Percentiles rank a stretch among this genome's conserved stretches.
These are phyloP conservation scores for Temnothorax nylanderi DNA, from an alignment of 1,140 invertebrate genomes.

Conservation along the genomic window DNA sequence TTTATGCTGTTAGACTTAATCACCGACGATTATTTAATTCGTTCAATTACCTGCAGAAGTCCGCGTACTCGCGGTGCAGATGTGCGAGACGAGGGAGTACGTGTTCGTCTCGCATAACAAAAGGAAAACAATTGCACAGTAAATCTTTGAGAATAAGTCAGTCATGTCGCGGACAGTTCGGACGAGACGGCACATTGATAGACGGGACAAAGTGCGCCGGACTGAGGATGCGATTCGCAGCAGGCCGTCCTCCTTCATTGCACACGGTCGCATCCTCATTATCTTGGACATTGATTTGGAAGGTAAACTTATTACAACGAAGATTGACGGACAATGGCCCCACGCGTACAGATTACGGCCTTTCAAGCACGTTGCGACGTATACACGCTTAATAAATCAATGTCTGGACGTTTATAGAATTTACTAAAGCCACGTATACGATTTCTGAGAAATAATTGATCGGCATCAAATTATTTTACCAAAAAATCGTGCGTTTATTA, in stretches of 20 bases:
- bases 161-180: slow-evolving; percentile 20
- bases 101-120: slow-evolving; percentile 24
- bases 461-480: background rate
- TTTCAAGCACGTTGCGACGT: slow-evolving; percentile 3
- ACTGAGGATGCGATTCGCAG: slow-evolving; percentile 13
- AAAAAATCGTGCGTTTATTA: background rate
- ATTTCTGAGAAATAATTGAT: slow-evolving; percentile 1
- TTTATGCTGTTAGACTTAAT: background rate
- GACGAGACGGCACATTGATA: slow-evolving; percentile 10
- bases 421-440: background rate
- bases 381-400: background rate
- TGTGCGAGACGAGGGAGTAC: background rate
- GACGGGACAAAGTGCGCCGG: slow-evolving; percentile 3
- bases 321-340: slow-evolving; percentile 78
- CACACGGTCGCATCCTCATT: slow-evolving; percentile 56
- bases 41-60: slow-evolving; percentile 21
- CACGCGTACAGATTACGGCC: slow-evolving; percentile 13
- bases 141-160: slow-evolving; percentile 24
- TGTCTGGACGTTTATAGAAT: background rate
- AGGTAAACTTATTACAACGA: slow-evolving; percentile 68
- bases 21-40: background rate
- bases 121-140: slow-evolving; percentile 14
- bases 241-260: slow-evolving; percentile 18
- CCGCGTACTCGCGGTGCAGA: background rate
- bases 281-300: slow-evolving; percentile 71